These are phyloP conservation scores for Etia nguti DNA, from an alignment of 2,113 vertebrate genomes.

Conservation along the genomic window DNA sequence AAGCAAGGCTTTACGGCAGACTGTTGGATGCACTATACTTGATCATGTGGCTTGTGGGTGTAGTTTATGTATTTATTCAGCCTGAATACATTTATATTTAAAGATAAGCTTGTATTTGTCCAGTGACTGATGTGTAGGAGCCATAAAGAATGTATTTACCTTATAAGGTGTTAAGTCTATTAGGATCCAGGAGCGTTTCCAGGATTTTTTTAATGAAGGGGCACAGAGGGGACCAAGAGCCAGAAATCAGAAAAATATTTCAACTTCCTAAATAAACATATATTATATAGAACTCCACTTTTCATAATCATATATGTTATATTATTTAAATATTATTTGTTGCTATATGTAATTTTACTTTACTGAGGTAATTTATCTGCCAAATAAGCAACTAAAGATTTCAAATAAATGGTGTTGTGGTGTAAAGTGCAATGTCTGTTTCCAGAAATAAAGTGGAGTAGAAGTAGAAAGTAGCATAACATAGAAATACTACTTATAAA, in stretches of 20 bases:
- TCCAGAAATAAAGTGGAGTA: background rate
- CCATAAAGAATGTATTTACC: background rate
- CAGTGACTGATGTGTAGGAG: background rate
- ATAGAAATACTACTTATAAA: background rate
- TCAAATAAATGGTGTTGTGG: background rate
- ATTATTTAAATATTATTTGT: background rate
- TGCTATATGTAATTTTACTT: background rate
- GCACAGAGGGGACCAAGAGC: background rate
- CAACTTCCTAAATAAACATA: background rate
- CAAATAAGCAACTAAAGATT: background rate
- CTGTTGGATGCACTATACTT: background rate
- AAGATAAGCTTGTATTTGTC: background rate
- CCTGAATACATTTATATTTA: background rate
- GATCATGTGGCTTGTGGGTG: background rate
- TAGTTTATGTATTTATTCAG: background rate
- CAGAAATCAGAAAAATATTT: background rate
- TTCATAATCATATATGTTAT: background rate
- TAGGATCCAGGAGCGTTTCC: background rate
- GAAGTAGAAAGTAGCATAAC: background rate
- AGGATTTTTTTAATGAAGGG: background rate
- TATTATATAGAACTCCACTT: background rate
- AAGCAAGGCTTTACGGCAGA: background rate
- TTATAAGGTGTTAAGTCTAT: background rate
- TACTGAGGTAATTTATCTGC: background rate
- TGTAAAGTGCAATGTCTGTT: background rate